Evolutionary conservation across 2,888 invertebrate genomes (phyloP), one percentile per base, ranked within the genome.

Genomic region (Hypena proboscidalis): DNA sequence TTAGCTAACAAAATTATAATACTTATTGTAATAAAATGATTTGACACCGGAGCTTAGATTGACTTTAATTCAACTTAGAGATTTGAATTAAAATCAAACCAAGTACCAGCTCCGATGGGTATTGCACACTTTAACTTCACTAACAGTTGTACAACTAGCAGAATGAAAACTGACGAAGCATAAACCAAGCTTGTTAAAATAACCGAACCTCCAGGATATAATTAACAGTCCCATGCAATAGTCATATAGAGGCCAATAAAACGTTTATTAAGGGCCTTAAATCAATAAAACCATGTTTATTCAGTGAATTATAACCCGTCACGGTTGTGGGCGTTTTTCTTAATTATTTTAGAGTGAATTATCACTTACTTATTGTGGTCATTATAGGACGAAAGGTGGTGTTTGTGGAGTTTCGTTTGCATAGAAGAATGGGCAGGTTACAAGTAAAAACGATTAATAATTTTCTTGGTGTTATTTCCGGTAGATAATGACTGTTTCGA

Each of bases 261-360:
- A 34, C 20, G 2, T n/a, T 27, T 22, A 42, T 53, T 52, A 45
- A 19, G 29, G 35, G 32, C 11, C 4, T 7, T 59, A 44, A 57
- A 57, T 63, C 47, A 50, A 59, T 54, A 48, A 38, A 45, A 19
- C 4, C 14, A 14, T 47, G 45, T 54, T 51, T 54, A 23, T 47
- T 51, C 13, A 11, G 26, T 11, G 10, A 31, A 27, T 38, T 46
- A 19, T 14, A 10, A 3, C 30, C 36, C 40, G 47, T 43, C 33
- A 57, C 39, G 57, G 44, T 43, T 17, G 2, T 7, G 11, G 15
- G 10, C 5, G 14, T 21, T 35, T 34, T 37, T 11, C 8, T 9
- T 25, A 27, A 19, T 11, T 27, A 13, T 26, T 11, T 23, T 31
- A 40, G 19, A 37, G 26, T 41, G 11, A 34, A 29, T 38, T 19